Percentiles rank a stretch among this genome's conserved stretches.
These are phyloP conservation scores for Paguma larvata DNA, from an alignment of 2,797 vertebrate species.

Conservation along the genomic window DNA sequence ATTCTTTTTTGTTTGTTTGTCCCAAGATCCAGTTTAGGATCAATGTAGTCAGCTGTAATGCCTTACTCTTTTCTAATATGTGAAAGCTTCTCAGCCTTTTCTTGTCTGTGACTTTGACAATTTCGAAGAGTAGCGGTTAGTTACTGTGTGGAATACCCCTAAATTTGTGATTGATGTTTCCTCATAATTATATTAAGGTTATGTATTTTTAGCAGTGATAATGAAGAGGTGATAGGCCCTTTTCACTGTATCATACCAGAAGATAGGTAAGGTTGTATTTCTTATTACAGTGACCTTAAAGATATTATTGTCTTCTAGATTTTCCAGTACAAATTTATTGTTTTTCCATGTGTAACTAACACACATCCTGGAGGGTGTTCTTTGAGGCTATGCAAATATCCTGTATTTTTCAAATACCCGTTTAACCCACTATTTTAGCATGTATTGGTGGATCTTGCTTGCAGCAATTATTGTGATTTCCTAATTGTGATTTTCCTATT, in stretches of 20 bases:
- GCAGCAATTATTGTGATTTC: not conserved
- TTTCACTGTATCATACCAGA: not conserved
- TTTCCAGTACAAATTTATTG: not conserved
- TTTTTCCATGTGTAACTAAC: not conserved
- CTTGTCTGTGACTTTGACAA: not conserved
- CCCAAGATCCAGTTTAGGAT: not conserved
- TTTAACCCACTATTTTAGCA: not conserved
- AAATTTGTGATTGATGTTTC: not conserved
- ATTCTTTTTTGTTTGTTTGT: constrained; percentile 17
- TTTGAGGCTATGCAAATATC: not conserved
- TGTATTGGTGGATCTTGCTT: not conserved
- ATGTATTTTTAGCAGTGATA: not conserved
- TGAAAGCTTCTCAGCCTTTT: not conserved
- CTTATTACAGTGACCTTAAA: not conserved
- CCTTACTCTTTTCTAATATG: not conserved
- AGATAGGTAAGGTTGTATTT: not conserved
- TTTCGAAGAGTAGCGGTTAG: not conserved
- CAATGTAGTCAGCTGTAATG: not conserved
- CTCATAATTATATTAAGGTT: not conserved
- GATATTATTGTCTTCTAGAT: not conserved
- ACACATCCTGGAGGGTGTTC: not conserved
- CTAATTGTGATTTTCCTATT: not conserved
- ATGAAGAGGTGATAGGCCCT: not conserved
- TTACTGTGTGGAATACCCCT: not conserved
- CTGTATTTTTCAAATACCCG: not conserved